phyloP scores from a whole-genome alignment of 2,888 invertebrate species.

The Meganola albula region DNA sequence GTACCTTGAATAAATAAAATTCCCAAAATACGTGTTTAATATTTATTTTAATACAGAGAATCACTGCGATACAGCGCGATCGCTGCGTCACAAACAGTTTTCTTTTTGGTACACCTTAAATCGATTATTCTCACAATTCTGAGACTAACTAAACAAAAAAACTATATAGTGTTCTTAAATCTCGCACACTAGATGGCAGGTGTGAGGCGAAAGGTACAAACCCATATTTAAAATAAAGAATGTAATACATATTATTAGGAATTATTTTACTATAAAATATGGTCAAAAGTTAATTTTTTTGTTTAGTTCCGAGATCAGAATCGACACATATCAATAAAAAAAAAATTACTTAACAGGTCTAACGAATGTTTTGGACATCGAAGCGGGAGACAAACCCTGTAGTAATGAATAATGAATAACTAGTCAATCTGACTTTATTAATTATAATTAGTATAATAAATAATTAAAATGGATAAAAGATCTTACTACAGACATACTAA shows the following conservation, averaged over 20 bases:
- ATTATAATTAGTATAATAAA: slow-evolving; percentile 27
- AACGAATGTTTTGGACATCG: slow-evolving; percentile 33
- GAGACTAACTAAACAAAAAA: too few relatives aligned
- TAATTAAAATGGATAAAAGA: too few relatives aligned
- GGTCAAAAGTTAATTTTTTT: too few relatives aligned
- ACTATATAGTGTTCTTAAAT: too few relatives aligned
- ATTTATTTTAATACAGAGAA: slow-evolving; percentile 69
- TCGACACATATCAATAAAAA: slow-evolving; percentile 39
- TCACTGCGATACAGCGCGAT: slow-evolving; percentile 46
- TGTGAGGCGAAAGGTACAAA: too few relatives aligned
- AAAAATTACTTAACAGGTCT: slow-evolving; percentile 28
- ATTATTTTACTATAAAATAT: too few relatives aligned
- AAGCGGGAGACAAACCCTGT: slow-evolving; percentile 28
- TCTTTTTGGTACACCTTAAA: slow-evolving; percentile 64
- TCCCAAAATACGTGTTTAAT: slow-evolving; percentile 43
- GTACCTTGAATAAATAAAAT: slow-evolving; percentile 19
- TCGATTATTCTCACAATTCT: too few relatives aligned
- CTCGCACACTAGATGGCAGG: too few relatives aligned
- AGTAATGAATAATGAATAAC: slow-evolving; percentile 17
- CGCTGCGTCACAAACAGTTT: slow-evolving; percentile 33
- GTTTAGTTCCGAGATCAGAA: too few relatives aligned
- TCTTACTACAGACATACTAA: too few relatives aligned
- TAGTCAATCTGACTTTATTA: slow-evolving; percentile 20
- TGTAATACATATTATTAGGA: too few relatives aligned
- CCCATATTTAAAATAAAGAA: too few relatives aligned